These are phyloP conservation scores for Megalops atlanticus DNA, from an alignment of 2,113 vertebrate species.

Conservation along the genomic window DNA sequence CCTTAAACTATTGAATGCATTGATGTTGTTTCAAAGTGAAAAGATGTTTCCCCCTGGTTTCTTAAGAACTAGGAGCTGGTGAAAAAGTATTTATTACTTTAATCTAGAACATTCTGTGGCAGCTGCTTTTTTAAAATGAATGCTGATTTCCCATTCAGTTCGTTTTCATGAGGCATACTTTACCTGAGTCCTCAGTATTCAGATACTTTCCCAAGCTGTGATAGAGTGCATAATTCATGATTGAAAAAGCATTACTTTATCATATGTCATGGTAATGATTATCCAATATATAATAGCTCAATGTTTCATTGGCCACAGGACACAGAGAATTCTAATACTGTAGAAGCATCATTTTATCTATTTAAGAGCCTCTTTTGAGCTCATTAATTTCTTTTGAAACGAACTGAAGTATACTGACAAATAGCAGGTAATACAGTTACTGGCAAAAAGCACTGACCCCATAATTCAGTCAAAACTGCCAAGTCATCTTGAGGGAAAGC, in stretches of 20 bases:
- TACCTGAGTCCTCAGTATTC: neutral
- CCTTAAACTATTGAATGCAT: too few species aligned
- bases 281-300: neutral
- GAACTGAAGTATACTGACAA: neutral
- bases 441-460: too few species aligned
- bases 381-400: neutral
- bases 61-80: neutral
- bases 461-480: too few species aligned
- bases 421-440: too few species aligned
- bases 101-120: neutral
- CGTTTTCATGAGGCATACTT: neutral
- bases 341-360: neutral
- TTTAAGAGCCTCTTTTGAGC: neutral
- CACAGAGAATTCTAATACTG: neutral
- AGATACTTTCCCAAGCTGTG: neutral
- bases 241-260: constrained; percentile 1
- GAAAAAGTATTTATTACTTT: too few species aligned
- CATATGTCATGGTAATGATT: constrained; percentile 6
- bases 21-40: too few species aligned
- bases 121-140: neutral
- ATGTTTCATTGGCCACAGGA: neutral
- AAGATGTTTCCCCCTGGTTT: neutral
- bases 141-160: neutral
- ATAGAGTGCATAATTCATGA: neutral
- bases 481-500: too few species aligned